Conservation (phyloP, 2,113 vertebrate species). For the Nesogale talazaci region DNA sequence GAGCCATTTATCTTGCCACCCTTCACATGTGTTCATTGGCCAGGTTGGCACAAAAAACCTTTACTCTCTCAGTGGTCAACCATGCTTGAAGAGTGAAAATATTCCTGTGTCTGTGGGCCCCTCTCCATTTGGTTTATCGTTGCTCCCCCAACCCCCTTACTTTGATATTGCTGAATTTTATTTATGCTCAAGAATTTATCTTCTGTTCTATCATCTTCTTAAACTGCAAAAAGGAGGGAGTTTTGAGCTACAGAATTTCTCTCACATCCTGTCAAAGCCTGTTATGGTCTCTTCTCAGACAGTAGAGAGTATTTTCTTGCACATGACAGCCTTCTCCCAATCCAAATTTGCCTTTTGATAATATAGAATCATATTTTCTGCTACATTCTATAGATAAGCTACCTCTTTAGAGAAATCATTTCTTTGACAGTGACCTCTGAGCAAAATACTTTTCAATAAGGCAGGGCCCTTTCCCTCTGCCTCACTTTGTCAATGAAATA, state of each 20-base stretch:
- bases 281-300: neutral
- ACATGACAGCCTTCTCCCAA: neutral
- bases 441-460: slow-evolving; percentile 54
- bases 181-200: neutral
- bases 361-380: slow-evolving; percentile 21
- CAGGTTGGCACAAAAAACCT: no score
- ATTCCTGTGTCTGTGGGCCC: neutral
- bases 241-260: neutral
- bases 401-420: neutral
- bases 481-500: neutral
- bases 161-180: neutral
- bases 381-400: neutral
- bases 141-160: neutral
- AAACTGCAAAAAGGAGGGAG: neutral
- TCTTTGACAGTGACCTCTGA: slow-evolving; percentile 59
- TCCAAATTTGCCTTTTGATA: slow-evolving; percentile 22
- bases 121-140: neutral
- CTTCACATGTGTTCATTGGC: no score
- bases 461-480: neutral
- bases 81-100: neutral
- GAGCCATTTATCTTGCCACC: no score
- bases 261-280: slow-evolving; percentile 7
- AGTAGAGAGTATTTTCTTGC: slow-evolving; percentile 50
- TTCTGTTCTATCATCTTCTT: neutral
- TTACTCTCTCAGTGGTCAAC: neutral